These are phyloP conservation scores for Lepus townsendii DNA, from an alignment of 2,797 vertebrate genomes.

Conservation along the genomic window DNA sequence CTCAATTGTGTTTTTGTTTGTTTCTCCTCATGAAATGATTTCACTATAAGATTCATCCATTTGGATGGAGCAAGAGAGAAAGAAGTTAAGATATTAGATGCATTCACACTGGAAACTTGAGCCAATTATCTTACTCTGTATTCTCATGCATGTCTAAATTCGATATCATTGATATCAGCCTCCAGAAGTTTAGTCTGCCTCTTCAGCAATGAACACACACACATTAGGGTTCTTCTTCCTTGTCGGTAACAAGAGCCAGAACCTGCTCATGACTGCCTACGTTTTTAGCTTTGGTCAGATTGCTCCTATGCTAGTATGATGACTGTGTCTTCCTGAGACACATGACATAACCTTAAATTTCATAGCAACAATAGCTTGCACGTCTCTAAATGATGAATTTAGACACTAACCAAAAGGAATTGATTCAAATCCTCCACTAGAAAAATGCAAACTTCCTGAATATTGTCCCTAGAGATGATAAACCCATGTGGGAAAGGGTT, in stretches of 20 bases:
- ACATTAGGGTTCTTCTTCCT: not conserved
- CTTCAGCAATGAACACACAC: not conserved
- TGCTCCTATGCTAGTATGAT: not conserved
- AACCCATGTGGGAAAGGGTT: not conserved
- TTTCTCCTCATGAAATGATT: not conserved
- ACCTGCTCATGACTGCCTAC: not conserved
- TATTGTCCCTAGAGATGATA: not conserved
- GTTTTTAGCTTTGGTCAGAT: constrained; percentile 8
- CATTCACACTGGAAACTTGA: not conserved
- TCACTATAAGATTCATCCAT: constrained; percentile 46
- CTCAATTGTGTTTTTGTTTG: not conserved
- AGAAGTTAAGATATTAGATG: not conserved
- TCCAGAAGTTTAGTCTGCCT: not conserved
- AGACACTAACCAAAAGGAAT: not conserved
- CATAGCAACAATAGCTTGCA: not conserved
- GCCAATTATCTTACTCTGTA: not conserved
- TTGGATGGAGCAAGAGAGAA: constrained; percentile 54
- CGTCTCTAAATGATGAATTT: not conserved
- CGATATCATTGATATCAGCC: not conserved
- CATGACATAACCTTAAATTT: not conserved
- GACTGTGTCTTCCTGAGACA: not conserved
- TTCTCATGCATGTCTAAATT: not conserved
- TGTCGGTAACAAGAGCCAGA: not conserved
- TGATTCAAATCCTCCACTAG: not conserved
- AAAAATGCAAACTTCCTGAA: not conserved